Evolutionary conservation across 2,888 invertebrate species (phyloP).

Genomic region (Leptinotarsa peninsularis): DNA sequence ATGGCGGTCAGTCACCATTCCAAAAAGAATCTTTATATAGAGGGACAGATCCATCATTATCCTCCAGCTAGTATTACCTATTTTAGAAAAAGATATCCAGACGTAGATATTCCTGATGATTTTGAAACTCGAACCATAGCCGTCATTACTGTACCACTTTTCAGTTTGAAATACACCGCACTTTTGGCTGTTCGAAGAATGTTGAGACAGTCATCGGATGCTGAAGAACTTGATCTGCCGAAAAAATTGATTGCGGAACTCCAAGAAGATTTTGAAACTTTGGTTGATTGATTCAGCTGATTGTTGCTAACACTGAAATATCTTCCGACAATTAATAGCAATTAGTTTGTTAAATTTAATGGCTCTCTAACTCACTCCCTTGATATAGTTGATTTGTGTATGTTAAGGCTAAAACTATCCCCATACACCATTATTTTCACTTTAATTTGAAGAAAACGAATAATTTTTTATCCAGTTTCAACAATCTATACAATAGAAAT

Average conservation of each 20-base stretch:
- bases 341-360: background rate
- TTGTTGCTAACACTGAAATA: background rate
- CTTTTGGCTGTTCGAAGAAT: conserved; percentile 66
- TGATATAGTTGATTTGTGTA: too few species aligned
- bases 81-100: conserved; percentile 46
- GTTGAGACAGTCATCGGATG: conserved; percentile 61
- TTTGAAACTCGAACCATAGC: conserved; percentile 62
- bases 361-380: too few species aligned
- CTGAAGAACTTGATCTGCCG: conserved; percentile 66
- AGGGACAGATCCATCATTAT: conserved; percentile 66
- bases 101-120: conserved; percentile 45
- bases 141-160: conserved; percentile 69
- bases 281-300: conserved; percentile 4
- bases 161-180: conserved; percentile 67
- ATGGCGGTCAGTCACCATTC: conserved; percentile 80
- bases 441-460: too few species aligned
- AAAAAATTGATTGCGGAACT: conserved; percentile 64
- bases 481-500: too few species aligned
- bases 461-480: too few species aligned
- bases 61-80: conserved; percentile 63
- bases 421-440: too few species aligned
- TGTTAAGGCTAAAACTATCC: too few species aligned
- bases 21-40: conserved; percentile 74
- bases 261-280: conserved; percentile 50
- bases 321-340: background rate